Conservation (phyloP, 2,113 vertebrate species). For the Isichthys henryi region DNA sequence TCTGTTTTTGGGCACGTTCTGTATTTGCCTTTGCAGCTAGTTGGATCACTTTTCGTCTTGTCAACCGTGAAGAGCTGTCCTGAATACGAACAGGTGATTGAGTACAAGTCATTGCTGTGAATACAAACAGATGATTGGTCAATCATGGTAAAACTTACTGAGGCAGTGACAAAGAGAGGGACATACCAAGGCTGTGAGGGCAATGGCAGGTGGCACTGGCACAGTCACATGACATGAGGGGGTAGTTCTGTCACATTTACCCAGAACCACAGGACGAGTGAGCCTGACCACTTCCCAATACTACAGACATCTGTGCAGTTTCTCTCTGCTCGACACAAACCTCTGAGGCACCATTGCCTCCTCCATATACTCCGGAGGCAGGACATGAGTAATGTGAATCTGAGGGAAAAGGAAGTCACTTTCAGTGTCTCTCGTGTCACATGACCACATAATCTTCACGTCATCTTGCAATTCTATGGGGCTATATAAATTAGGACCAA, state of each 20-base stretch:
- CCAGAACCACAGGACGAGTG: not conserved
- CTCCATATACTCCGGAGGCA: not conserved
- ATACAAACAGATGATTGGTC: too few relatives aligned
- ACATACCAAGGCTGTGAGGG: too few relatives aligned
- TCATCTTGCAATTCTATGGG: not conserved
- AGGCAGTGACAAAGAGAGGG: too few relatives aligned
- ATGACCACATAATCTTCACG: not conserved
- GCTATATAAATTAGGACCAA: not conserved
- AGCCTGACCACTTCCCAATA: not conserved
- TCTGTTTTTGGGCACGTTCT: too few relatives aligned
- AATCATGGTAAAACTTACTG: too few relatives aligned
- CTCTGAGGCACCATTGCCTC: not conserved
- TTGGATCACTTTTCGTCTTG: too few relatives aligned
- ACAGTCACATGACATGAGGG: not conserved
- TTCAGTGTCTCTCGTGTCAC: not conserved
- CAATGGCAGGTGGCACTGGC: too few relatives aligned
- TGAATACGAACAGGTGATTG: too few relatives aligned
- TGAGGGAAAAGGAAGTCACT: not conserved
- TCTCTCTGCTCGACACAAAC: not conserved
- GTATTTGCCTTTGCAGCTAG: too few relatives aligned
- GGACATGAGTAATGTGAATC: not conserved
- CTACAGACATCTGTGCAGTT: not conserved
- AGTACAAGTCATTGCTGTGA: too few relatives aligned
- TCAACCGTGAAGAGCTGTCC: too few relatives aligned
- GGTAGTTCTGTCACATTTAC: not conserved